These are phyloP conservation scores for Perithous albicinctus DNA, from an alignment of 2,888 invertebrate genomes.

Conservation along the genomic window DNA sequence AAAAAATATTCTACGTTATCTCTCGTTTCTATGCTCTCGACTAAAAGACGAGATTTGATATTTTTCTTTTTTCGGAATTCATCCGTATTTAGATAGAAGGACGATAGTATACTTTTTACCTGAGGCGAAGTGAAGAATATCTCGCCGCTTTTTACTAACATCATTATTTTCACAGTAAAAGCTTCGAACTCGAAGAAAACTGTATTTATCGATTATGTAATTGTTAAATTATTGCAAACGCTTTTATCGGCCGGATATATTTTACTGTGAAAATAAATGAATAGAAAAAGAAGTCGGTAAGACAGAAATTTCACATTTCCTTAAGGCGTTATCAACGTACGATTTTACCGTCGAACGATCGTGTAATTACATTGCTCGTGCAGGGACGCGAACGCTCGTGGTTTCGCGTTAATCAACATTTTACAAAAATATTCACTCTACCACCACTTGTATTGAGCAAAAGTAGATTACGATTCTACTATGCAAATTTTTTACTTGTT, in stretches of 20 bases:
- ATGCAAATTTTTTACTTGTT: conserved; percentile 22
- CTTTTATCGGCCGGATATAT: neutral
- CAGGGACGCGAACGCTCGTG: neutral
- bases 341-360: conserved; percentile 37
- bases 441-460: conserved; percentile 51
- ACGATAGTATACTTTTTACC: conserved; percentile 45
- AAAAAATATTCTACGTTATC: conserved; percentile 67
- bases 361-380: conserved; percentile 46
- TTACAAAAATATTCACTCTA: conserved; percentile 68
- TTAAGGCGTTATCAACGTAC: conserved; percentile 39
- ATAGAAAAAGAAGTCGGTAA: conserved; percentile 1
- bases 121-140: neutral
- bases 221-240: neutral
- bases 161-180: neutral
- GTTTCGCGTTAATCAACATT: conserved; percentile 40
- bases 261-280: conserved; percentile 18
- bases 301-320: conserved; percentile 4
- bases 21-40: conserved; percentile 41
- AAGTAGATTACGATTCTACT: conserved; percentile 35
- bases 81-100: conserved; percentile 27
- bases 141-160: neutral
- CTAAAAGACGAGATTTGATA: conserved; percentile 3
- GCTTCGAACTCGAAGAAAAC: neutral
- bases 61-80: conserved; percentile 56
- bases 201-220: neutral